phyloP scores from a whole-genome alignment of 2,888 invertebrate species.

The Caenorhabditis sp. region DNA sequence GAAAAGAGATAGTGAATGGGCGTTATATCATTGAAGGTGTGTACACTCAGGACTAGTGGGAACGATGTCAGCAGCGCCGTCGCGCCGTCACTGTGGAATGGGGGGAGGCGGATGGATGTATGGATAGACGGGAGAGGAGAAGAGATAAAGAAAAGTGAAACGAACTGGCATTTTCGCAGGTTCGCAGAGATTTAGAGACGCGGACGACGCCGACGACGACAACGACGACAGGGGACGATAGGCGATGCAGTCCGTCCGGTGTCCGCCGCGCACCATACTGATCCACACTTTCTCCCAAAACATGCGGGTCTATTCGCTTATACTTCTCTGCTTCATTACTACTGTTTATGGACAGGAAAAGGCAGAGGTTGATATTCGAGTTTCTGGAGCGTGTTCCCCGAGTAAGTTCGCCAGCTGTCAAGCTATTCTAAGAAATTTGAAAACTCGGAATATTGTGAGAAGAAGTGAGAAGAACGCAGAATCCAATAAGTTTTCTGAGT shows the following conservation, averaged over 20 bases:
- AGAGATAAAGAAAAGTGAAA: constrained; percentile 56
- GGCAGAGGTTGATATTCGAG: constrained; percentile 78
- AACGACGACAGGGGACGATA: constrained; percentile 43
- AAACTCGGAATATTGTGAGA: too few species aligned
- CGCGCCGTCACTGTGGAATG: constrained; percentile 29
- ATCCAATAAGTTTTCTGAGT: not conserved
- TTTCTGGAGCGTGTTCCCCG: constrained; percentile 78
- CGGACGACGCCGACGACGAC: too few species aligned
- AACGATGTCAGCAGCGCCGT: constrained; percentile 50
- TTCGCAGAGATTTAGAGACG: constrained; percentile 48
- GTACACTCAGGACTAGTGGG: constrained; percentile 48
- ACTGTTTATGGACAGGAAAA: constrained; percentile 69
- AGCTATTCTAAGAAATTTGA: not conserved
- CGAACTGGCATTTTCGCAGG: constrained; percentile 57
- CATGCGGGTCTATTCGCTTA: constrained; percentile 59
- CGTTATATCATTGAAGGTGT: constrained; percentile 45
- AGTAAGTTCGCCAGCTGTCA: constrained; percentile 61
- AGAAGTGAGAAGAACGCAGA: not conserved
- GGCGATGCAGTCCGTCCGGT: constrained; percentile 53
- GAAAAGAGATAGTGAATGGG: constrained; percentile 20
- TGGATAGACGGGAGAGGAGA: constrained; percentile 29
- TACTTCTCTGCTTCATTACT: constrained; percentile 52
- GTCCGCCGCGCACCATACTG: constrained; percentile 51
- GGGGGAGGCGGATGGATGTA: constrained; percentile 32
- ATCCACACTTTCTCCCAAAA: constrained; percentile 59